Evolutionary conservation across 1,140 invertebrate species (phyloP).

Genomic region (Drosophila burlai): DNA sequence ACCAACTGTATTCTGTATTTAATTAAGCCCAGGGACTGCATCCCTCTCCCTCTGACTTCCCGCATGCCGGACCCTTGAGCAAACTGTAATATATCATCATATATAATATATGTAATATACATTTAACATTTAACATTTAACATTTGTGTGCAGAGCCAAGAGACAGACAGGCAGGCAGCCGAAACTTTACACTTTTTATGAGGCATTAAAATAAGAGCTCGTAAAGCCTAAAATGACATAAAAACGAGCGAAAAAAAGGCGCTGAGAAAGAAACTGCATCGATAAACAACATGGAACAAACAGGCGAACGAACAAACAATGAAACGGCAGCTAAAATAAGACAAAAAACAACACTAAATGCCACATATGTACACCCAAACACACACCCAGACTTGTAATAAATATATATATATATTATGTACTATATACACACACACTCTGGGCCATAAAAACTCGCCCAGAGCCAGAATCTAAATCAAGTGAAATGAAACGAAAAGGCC

Average conservation of each 20-base stretch:
- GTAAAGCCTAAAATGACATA: slow-evolving; percentile 48
- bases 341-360: not conserved
- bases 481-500: slow-evolving; percentile 22
- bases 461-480: slow-evolving; percentile 29
- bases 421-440: slow-evolving; percentile 11
- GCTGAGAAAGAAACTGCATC: slow-evolving; percentile 21
- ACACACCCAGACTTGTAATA: not conserved
- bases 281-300: slow-evolving; percentile 26
- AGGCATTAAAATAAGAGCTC: slow-evolving; percentile 70
- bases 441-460: slow-evolving; percentile 35
- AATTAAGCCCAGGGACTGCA: not conserved
- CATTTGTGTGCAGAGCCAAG: slow-evolving; percentile 30
- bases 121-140: no score
- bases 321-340: not conserved
- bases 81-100: not conserved
- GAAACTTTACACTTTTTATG: slow-evolving; percentile 69
- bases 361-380: not conserved
- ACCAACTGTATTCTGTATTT: not conserved
- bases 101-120: not conserved
- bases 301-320: slow-evolving; percentile 18
- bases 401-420: not conserved
- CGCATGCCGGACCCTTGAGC: not conserved
- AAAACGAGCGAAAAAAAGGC: slow-evolving; percentile 4
- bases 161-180: slow-evolving; percentile 10
- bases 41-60: not conserved